Evolutionary conservation across 2,113 vertebrate genomes (phyloP), one percentile per base, ranked within the genome.

Genomic region (Silurus meridionalis): DNA sequence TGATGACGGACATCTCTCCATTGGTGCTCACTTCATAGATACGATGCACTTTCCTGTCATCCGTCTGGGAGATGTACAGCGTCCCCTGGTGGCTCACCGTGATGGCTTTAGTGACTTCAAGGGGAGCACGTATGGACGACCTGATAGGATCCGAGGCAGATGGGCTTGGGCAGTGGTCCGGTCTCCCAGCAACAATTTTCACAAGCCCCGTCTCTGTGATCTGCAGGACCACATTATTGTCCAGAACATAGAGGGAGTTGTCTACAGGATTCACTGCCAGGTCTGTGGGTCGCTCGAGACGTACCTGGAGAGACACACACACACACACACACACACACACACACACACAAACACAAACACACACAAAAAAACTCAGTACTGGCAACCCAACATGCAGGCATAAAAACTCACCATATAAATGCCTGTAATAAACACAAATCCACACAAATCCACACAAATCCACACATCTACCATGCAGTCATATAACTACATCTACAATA

Each of bases 221-320:
- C 95, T 99, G 97, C 21, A 99, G 95, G 64, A 99, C 98, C 2
- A 99, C 98, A 93, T 99, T 99, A 95, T 98, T 99, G 95, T 99
- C 98, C 88, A 99, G 95, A 77, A 99, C 95, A 63, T 97, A 99
- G 58, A 99, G 94, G 0, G 98, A 99, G 89, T 99, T 98, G 94
- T 99, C 98, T 87, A 99, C 91, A 0, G 98, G 98, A 92, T 97
- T 99, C 89, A 99, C 95, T 0, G 97, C 95, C 82, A 99, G 96
- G 91, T 98, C 98, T 85, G 98, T 99, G 4, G 98, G 98, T 97
- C 97, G 99, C 91, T 99, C 98, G 86, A 99, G 94, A 37, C 97
- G 95, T 71, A 99, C 97, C 98, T 99, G 92, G 67, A 9, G 17
- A 87, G n/a, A 80, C 55, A 82, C 64, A 85, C 85, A 87, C 57